phyloP scores from a whole-genome alignment of 2,113 vertebrate genomes.

The Thunnus maccoyii region DNA sequence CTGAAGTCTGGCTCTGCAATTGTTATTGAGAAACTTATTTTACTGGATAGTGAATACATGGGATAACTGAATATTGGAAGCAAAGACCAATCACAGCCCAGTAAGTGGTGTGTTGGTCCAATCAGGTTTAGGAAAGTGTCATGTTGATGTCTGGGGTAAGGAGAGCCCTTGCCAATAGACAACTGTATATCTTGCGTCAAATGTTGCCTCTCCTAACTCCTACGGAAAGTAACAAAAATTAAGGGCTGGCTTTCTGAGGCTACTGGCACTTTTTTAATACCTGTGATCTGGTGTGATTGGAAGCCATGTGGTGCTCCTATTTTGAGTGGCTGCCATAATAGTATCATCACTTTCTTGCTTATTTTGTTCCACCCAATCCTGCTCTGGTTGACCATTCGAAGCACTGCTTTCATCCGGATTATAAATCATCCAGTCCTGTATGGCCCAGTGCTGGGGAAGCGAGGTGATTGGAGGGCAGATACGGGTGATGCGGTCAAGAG shows the following conservation, averaged over 20 bases:
- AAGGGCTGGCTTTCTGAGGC: background rate
- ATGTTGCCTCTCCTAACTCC: background rate
- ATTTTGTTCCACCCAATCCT: slow-evolving; percentile 44
- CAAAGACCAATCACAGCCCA: background rate
- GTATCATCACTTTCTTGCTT: slow-evolving; percentile 39
- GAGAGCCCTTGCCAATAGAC: background rate
- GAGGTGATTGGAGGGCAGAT: slow-evolving; percentile 66
- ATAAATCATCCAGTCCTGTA: slow-evolving; percentile 65
- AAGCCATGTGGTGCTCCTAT: slow-evolving; percentile 54
- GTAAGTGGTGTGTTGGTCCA: background rate
- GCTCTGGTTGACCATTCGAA: slow-evolving; percentile 20
- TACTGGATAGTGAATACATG: background rate
- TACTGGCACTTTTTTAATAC: slow-evolving; percentile 40
- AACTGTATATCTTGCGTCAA: background rate
- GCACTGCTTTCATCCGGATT: slow-evolving; percentile 19
- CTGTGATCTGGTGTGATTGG: slow-evolving; percentile 73
- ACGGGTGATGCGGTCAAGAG: slow-evolving; percentile 51
- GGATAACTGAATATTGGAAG: background rate
- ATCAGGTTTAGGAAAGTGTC: background rate
- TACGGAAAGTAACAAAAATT: background rate
- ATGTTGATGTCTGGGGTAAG: background rate
- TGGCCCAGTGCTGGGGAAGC: slow-evolving; percentile 61
- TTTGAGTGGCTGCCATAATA: slow-evolving; percentile 25
- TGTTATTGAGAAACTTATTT: background rate
- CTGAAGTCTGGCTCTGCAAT: background rate